Percentiles rank a stretch among this genome's conserved stretches.
These are phyloP conservation scores for Uropetala carovei DNA, from an alignment of 2,888 invertebrate species.

Conservation along the genomic window DNA sequence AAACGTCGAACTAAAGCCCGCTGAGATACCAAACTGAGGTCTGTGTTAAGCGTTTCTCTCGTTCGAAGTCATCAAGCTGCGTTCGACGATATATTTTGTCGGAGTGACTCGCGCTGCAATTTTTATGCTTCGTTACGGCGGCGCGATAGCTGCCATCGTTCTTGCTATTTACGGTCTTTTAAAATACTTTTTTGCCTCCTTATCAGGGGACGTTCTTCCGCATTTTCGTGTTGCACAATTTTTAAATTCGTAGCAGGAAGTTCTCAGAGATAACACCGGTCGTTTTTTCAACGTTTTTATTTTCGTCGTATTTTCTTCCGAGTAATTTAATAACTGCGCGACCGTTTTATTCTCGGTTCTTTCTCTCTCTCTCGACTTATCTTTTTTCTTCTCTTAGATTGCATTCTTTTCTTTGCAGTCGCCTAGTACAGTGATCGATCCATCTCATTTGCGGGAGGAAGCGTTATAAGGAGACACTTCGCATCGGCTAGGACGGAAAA, in stretches of 20 bases:
- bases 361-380: no score
- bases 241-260: not conserved
- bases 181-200: not conserved
- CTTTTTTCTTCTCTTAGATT: no score
- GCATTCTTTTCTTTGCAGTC: no score
- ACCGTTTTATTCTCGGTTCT: not conserved
- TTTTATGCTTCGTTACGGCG: no score
- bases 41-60: no score
- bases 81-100: no score
- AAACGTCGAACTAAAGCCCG: no score
- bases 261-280: not conserved
- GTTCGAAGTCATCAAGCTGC: no score
- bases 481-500: not conserved
- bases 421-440: no score
- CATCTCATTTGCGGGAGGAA: no score
- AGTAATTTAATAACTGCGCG: slow-evolving; percentile 11
- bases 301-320: not conserved
- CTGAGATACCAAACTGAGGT: no score
- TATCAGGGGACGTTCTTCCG: slow-evolving; percentile 7
- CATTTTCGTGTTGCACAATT: not conserved
- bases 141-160: not conserved
- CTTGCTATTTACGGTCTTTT: not conserved
- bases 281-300: not conserved
- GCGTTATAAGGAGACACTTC: not conserved
- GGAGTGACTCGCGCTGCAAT: no score